Conservation (phyloP, 2,797 vertebrate genomes). For the Coreius guichenoti region DNA sequence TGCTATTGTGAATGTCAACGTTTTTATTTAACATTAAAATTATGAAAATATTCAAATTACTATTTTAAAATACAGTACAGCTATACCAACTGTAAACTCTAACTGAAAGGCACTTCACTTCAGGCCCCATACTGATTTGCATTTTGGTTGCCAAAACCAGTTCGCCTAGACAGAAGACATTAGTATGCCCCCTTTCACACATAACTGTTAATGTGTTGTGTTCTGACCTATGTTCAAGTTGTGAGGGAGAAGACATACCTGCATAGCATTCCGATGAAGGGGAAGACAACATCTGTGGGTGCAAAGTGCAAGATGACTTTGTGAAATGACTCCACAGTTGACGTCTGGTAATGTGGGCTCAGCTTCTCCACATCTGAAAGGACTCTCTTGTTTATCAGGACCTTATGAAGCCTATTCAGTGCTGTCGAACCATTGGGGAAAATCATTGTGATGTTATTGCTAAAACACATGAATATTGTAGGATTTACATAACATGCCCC, state of each 20-base stretch:
- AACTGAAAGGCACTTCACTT: neutral
- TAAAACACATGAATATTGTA: neutral
- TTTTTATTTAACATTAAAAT: neutral
- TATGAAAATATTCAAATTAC: no score
- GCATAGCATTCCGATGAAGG: neutral
- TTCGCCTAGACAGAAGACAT: neutral
- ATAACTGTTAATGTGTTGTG: neutral
- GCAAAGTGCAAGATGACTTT: neutral
- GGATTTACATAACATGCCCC: neutral
- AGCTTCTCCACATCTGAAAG: neutral
- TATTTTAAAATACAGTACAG: neutral
- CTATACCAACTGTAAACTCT: neutral
- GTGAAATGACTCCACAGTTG: neutral
- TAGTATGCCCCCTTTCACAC: neutral
- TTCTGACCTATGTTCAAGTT: neutral
- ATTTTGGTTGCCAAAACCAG: neutral
- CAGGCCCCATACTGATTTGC: neutral
- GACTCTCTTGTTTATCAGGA: neutral
- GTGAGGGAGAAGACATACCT: neutral
- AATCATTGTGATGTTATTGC: neutral
- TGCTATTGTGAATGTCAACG: neutral
- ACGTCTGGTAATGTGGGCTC: neutral
- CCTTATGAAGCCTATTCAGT: neutral
- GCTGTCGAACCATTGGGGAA: neutral
- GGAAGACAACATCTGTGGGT: neutral